These are phyloP conservation scores for Conops quadrifasciatus DNA, from an alignment of 2,888 invertebrate genomes.

Conservation along the genomic window DNA sequence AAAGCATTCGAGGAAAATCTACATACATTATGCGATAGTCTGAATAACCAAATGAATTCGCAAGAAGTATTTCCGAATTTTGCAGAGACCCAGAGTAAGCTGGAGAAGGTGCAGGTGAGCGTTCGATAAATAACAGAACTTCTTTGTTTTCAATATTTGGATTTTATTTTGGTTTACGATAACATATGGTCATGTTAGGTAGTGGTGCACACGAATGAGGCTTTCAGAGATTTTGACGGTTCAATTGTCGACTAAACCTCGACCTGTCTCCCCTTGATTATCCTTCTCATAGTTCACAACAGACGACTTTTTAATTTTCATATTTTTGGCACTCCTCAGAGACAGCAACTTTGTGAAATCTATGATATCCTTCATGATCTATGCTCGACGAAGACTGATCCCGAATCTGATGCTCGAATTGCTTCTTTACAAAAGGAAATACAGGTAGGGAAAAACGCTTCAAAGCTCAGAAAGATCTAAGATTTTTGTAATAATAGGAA, in stretches of 20 bases:
- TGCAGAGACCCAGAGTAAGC: constrained; percentile 31
- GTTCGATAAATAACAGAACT: no score
- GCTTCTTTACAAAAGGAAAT: constrained; percentile 39
- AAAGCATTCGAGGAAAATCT: constrained; percentile 38
- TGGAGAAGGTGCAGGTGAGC: constrained; percentile 41
- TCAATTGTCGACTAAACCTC: no score
- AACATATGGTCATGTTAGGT: no score
- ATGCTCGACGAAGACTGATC: constrained; percentile 24
- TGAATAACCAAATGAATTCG: constrained; percentile 31
- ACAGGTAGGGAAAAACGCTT: constrained; percentile 40
- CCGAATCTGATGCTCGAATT: constrained; percentile 30
- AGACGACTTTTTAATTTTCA: neutral
- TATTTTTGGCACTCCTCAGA: constrained; percentile 22
- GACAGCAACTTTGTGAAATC: constrained; percentile 34
- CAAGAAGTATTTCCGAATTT: constrained; percentile 16
- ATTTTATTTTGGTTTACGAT: no score
- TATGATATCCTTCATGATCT: constrained; percentile 39
- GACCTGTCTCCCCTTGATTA: no score
- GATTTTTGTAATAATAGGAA: constrained; percentile 30
- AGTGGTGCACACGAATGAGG: no score
- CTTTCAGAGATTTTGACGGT: no score
- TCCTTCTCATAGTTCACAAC: no score
- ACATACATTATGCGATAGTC: constrained; percentile 36
- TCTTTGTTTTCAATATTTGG: no score
- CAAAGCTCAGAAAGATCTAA: neutral